These are phyloP conservation scores for Anarrhichthys ocellatus DNA, from an alignment of 2,113 vertebrate genomes.

Conservation along the genomic window DNA sequence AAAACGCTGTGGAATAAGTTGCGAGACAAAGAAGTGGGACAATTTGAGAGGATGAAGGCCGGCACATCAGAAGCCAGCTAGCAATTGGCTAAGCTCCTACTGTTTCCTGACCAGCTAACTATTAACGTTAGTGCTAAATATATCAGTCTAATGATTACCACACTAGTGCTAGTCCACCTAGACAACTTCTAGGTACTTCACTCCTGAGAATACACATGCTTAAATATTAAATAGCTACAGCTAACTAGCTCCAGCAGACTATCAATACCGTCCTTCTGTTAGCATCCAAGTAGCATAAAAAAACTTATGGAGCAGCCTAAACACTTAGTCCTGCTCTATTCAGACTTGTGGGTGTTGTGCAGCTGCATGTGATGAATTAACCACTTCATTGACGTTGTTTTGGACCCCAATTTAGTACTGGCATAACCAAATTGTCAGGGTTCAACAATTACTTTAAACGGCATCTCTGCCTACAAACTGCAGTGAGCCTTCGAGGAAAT, in stretches of 20 bases:
- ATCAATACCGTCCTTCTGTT: not conserved
- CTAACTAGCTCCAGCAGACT: not conserved
- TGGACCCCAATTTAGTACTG: not conserved
- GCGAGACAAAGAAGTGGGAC: slow-evolving; percentile 25
- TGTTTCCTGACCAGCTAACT: not conserved
- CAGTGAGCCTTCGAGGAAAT: not conserved
- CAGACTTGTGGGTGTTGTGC: not conserved
- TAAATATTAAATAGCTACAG: not conserved
- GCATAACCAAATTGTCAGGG: no score
- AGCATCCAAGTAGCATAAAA: not conserved
- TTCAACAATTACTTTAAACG: not conserved
- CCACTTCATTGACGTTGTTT: not conserved
- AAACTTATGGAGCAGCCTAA: not conserved
- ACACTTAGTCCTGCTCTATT: not conserved
- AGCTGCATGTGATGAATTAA: not conserved
- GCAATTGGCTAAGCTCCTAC: not conserved
- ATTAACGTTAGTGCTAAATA: not conserved
- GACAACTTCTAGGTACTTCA: not conserved
- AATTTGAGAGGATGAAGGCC: slow-evolving; percentile 34
- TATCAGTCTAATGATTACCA: not conserved
- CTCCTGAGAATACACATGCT: not conserved
- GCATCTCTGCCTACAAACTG: not conserved
- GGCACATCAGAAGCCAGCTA: not conserved
- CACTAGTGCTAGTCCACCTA: no score
- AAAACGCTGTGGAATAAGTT: slow-evolving; percentile 12